Evolutionary conservation across 2,888 invertebrate genomes (phyloP).

Genomic region (Nebria salina): DNA sequence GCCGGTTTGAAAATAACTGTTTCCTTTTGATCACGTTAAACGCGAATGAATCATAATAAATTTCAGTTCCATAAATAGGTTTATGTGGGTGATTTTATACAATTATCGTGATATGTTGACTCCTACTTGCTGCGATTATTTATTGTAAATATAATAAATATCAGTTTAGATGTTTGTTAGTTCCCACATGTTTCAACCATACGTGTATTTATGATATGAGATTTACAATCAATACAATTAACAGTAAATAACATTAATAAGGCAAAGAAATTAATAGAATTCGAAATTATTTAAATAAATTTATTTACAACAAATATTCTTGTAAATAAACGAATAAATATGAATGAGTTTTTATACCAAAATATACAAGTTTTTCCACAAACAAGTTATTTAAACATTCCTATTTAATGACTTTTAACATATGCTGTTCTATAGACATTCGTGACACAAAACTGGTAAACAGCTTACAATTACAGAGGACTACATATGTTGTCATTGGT

Average conservation of each 20-base stretch:
- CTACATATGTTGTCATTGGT: no score
- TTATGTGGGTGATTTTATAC: neutral
- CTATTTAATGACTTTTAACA: no score
- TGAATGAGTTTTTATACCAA: no score
- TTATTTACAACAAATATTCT: no score
- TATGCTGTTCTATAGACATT: no score
- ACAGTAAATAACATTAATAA: neutral
- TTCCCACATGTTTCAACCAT: neutral
- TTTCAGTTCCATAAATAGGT: neutral
- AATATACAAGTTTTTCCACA: no score
- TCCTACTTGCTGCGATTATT: neutral
- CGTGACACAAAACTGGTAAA: no score
- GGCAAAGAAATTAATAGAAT: no score
- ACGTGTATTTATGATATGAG: neutral
- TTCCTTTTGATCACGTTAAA: neutral
- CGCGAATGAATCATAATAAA: neutral
- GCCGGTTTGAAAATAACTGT: neutral
- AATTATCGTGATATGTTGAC: slow-evolving; percentile 1
- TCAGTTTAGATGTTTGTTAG: neutral
- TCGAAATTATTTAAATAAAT: no score
- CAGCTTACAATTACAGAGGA: no score
- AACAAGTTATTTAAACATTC: no score
- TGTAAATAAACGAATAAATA: no score
- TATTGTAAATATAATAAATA: neutral
- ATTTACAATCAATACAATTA: neutral